phyloP scores from a whole-genome alignment of 1,140 invertebrate species.

The Drosophila repletoides region DNA sequence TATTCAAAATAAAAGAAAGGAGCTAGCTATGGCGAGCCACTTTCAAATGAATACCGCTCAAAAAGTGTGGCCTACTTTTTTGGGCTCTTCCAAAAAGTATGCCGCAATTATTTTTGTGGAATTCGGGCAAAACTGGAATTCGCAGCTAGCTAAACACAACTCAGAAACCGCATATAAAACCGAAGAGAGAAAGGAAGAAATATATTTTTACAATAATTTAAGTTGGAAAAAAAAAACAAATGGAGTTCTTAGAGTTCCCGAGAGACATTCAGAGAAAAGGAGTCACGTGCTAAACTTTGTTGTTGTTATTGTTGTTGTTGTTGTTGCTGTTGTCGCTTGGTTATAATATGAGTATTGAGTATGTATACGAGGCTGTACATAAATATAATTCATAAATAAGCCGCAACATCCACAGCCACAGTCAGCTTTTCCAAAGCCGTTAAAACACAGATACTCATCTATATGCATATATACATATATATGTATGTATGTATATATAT shows the following conservation, averaged over 20 bases:
- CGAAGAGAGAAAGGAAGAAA: too few relatives aligned
- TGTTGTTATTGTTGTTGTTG: constrained; percentile 12
- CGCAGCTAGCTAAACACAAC: too few relatives aligned
- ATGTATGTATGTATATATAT: not conserved
- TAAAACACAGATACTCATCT: not conserved
- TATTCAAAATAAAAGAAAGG: not conserved
- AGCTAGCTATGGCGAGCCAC: too few relatives aligned
- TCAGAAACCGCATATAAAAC: too few relatives aligned
- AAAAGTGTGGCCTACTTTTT: too few relatives aligned
- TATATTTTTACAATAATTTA: too few relatives aligned
- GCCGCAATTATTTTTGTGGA: too few relatives aligned
- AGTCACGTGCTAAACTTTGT: constrained; percentile 5
- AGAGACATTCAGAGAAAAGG: not conserved
- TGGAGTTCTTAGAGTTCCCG: not conserved
- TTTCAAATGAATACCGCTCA: too few relatives aligned
- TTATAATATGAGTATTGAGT: not conserved
- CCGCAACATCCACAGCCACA: constrained; percentile 7
- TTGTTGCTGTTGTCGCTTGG: constrained; percentile 6
- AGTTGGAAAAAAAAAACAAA: too few relatives aligned
- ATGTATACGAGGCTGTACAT: not conserved
- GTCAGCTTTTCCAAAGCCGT: not conserved
- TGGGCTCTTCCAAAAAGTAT: too few relatives aligned
- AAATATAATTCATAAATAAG: constrained; percentile 29
- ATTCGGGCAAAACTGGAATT: too few relatives aligned
- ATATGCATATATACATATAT: not conserved